Evolutionary conservation across 2,888 invertebrate species (phyloP).

Genomic region (Druceiella hillmani): DNA sequence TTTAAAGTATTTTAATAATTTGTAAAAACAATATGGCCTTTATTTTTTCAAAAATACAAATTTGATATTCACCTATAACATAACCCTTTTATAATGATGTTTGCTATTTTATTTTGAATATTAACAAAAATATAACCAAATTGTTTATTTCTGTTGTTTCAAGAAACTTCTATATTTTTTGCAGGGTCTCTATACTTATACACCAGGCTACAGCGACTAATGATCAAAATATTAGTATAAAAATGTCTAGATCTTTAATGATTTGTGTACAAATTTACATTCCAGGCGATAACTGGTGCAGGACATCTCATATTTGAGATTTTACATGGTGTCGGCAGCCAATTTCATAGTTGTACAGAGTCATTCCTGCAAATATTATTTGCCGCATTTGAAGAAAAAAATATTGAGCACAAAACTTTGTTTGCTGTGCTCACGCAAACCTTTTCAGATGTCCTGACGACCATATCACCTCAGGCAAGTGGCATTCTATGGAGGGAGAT

Average conservation of each 20-base stretch:
- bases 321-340: slow-evolving; percentile 72
- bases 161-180: too few relatives aligned
- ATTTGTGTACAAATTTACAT: too few relatives aligned
- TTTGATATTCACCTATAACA: slow-evolving; percentile 4
- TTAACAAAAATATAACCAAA: too few relatives aligned
- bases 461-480: slow-evolving; percentile 59
- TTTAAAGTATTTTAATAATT: too few relatives aligned
- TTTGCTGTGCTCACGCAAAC: slow-evolving; percentile 62
- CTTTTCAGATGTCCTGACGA: slow-evolving; percentile 56
- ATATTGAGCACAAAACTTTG: slow-evolving; percentile 48
- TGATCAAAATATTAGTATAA: too few relatives aligned
- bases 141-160: too few relatives aligned
- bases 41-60: too few relatives aligned
- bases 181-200: too few relatives aligned
- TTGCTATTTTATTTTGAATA: not conserved
- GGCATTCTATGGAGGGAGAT: slow-evolving; percentile 59
- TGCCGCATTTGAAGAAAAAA: slow-evolving; percentile 50
- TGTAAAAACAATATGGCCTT: too few relatives aligned
- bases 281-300: slow-evolving; percentile 71
- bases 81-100: not conserved
- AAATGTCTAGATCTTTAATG: too few relatives aligned
- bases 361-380: slow-evolving; percentile 64
- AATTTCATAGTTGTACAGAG: slow-evolving; percentile 81
- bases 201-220: too few relatives aligned
- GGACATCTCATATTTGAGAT: slow-evolving; percentile 87